Evolutionary conservation across 2,797 vertebrate genomes (phyloP).

Genomic region (Micromesistius poutassou): DNA sequence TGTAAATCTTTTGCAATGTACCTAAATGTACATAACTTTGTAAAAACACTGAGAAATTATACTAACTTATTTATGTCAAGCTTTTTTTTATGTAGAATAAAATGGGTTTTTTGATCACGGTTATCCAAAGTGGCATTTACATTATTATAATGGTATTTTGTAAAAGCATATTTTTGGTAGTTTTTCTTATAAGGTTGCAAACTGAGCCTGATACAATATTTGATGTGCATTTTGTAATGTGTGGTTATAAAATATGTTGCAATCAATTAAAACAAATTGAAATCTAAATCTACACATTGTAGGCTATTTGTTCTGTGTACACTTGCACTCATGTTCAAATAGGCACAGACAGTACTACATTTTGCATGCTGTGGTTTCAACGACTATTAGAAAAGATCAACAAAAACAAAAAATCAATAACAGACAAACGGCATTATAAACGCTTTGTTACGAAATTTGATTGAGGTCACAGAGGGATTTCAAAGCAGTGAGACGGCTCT

Average conservation of each 20-base stretch:
- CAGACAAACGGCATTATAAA: too few species aligned
- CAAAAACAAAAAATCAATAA: too few species aligned
- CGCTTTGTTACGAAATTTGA: too few species aligned
- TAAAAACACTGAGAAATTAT: constrained; percentile 99
- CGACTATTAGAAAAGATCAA: not conserved
- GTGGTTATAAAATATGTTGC: constrained; percentile 81
- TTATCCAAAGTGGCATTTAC: constrained; percentile 95
- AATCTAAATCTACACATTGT: constrained; percentile 37
- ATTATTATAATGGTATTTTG: constrained; percentile 80
- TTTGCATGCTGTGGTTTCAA: not conserved
- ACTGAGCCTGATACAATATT: constrained; percentile 94
- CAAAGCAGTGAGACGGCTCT: too few species aligned
- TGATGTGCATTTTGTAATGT: constrained; percentile 84
- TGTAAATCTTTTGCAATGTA: constrained; percentile 74
- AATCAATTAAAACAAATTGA: constrained; percentile 89
- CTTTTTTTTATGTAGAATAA: constrained; percentile 81
- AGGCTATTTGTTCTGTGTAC: constrained; percentile 14
- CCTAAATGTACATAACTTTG: constrained; percentile 79
- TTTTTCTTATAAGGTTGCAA: constrained; percentile 84
- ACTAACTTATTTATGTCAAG: constrained; percentile 99
- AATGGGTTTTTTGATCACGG: constrained; percentile 78
- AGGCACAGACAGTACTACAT: not conserved
- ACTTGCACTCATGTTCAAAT: not conserved
- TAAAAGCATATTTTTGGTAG: constrained; percentile 86
- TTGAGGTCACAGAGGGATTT: too few species aligned